Percentiles rank a stretch among this genome's conserved stretches.
These are phyloP conservation scores for Umimayanthus chanpuru DNA, from an alignment of 92 coral and sea anemone genomes.

Conservation along the genomic window DNA sequence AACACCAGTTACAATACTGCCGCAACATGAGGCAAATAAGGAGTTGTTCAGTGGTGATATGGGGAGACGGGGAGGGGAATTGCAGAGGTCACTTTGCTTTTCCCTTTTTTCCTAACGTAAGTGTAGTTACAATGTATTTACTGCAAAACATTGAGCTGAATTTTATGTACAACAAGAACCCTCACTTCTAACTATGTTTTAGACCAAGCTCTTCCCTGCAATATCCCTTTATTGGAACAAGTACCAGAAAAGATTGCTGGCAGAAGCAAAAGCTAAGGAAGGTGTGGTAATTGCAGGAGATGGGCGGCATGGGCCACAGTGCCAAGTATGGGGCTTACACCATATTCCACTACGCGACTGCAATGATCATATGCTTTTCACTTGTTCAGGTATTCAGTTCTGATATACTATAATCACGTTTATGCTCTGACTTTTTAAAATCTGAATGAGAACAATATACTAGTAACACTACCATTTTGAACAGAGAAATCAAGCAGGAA, in stretches of 20 bases:
- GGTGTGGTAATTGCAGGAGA: not conserved
- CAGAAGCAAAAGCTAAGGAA: slow-evolving; percentile 4
- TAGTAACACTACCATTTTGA: not conserved
- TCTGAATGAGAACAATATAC: not conserved
- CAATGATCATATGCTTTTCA: slow-evolving; percentile 6
- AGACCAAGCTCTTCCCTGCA: not conserved
- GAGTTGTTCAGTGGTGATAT: too few relatives aligned
- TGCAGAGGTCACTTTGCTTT: too few relatives aligned
- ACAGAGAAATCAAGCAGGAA: slow-evolving; percentile 34
- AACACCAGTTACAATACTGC: too few relatives aligned
- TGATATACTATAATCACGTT: not conserved
- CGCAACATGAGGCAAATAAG: too few relatives aligned
- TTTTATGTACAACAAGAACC: too few relatives aligned
- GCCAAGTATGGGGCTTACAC: slow-evolving; percentile 21
- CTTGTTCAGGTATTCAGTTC: slow-evolving; percentile 14
- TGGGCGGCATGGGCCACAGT: slow-evolving; percentile 6
- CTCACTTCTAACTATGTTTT: too few relatives aligned
- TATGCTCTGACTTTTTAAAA: not conserved
- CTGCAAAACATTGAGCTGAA: too few relatives aligned
- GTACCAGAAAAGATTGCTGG: slow-evolving; percentile 5
- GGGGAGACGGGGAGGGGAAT: too few relatives aligned
- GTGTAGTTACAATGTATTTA: too few relatives aligned
- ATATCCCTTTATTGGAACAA: slow-evolving; percentile 10
- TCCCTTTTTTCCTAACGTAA: too few relatives aligned
- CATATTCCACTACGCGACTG: slow-evolving; percentile 8